These are phyloP conservation scores for Gadus chalcogrammus DNA, from an alignment of 2,113 vertebrate species.

Conservation along the genomic window DNA sequence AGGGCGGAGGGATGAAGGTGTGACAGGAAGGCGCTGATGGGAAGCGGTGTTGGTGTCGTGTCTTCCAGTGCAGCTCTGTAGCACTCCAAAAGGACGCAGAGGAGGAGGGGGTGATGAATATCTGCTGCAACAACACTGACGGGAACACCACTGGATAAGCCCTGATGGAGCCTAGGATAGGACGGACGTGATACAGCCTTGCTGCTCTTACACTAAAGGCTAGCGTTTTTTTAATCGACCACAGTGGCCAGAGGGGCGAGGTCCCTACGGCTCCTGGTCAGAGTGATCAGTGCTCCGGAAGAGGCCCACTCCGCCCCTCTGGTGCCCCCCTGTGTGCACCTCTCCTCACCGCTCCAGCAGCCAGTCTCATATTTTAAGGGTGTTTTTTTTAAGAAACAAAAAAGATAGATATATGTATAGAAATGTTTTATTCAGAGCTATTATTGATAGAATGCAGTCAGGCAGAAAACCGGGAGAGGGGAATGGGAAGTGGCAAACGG, in stretches of 20 bases:
- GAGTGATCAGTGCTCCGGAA: conserved; percentile 26
- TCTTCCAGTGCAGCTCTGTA: no score
- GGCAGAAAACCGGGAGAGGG: conserved; percentile 59
- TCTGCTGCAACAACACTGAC: conserved; percentile 20
- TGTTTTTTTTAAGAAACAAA: conserved; percentile 34
- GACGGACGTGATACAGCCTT: conserved; percentile 10
- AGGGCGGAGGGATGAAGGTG: conserved; percentile 60
- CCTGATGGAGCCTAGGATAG: conserved; percentile 11
- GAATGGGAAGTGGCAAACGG: conserved; percentile 52
- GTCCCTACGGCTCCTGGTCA: neutral
- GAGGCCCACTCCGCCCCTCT: neutral
- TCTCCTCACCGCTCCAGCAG: conserved; percentile 52
- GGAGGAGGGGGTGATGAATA: conserved; percentile 18
- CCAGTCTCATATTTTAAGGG: conserved; percentile 73
- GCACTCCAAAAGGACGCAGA: conserved; percentile 23
- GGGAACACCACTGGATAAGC: conserved; percentile 11
- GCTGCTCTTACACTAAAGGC: neutral
- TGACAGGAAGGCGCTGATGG: conserved; percentile 25
- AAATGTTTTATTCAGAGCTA: conserved; percentile 81
- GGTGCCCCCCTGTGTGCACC: conserved; percentile 9
- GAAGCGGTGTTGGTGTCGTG: conserved; percentile 2
- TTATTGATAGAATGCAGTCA: conserved; percentile 77
- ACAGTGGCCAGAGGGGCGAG: neutral
- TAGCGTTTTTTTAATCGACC: conserved; percentile 9
- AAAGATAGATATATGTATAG: conserved; percentile 78